These are phyloP conservation scores for Scatophagus argus DNA, from an alignment of 2,113 vertebrate genomes.

Conservation along the genomic window DNA sequence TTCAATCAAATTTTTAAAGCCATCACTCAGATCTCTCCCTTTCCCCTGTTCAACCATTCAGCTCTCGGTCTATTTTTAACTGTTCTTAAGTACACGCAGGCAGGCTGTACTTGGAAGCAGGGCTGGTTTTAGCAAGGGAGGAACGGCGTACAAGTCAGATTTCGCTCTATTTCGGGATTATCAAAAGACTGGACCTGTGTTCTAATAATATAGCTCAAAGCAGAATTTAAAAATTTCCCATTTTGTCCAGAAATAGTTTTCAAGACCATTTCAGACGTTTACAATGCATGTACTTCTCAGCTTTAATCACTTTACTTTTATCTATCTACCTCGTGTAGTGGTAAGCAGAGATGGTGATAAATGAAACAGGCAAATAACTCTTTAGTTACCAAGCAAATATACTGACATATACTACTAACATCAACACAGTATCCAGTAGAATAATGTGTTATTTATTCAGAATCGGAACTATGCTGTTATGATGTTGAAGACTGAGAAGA, in stretches of 20 bases:
- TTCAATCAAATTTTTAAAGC: slow-evolving; percentile 62
- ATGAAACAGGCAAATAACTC: slow-evolving; percentile 1
- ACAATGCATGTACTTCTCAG: not conserved
- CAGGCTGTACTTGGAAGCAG: slow-evolving; percentile 61
- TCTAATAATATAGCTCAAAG: slow-evolving; percentile 75
- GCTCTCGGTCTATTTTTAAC: slow-evolving; percentile 76
- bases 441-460: not conserved
- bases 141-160: slow-evolving; percentile 46
- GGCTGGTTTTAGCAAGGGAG: slow-evolving; percentile 67
- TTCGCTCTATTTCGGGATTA: slow-evolving; percentile 74
- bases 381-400: not conserved
- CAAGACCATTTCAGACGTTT: slow-evolving; percentile 49
- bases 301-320: slow-evolving; percentile 52
- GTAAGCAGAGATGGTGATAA: slow-evolving; percentile 12
- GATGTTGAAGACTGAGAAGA: not conserved
- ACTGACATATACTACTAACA: not conserved
- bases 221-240: slow-evolving; percentile 58
- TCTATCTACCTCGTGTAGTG: slow-evolving; percentile 14
- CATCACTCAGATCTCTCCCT: slow-evolving; percentile 56
- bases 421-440: not conserved
- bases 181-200: slow-evolving; percentile 65
- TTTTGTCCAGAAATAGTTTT: slow-evolving; percentile 72
- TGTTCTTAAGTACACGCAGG: slow-evolving; percentile 63
- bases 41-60: slow-evolving; percentile 60
- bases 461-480: not conserved